These are phyloP conservation scores for Metopolophium dirhodum DNA, from an alignment of 1,140 invertebrate species.

Conservation along the genomic window DNA sequence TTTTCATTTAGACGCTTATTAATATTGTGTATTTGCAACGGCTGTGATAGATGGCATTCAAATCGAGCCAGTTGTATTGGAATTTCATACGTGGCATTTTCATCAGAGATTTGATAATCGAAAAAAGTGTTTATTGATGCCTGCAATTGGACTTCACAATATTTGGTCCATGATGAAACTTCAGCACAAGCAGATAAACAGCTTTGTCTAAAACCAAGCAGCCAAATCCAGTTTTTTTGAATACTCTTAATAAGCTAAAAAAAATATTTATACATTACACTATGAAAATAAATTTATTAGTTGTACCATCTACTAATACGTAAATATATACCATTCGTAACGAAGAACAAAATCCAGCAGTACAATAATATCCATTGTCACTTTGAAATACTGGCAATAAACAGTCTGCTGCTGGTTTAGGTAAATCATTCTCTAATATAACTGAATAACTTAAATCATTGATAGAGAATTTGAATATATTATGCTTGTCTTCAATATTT, in stretches of 20 bases:
- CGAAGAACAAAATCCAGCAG: slow-evolving; percentile 75
- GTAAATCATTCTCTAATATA: slow-evolving; percentile 60
- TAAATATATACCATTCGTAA: slow-evolving; percentile 68
- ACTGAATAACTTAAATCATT: slow-evolving; percentile 39
- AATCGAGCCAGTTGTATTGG: slow-evolving; percentile 75
- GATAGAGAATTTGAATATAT: not conserved
- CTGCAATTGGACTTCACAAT: slow-evolving; percentile 74
- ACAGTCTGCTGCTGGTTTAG: slow-evolving; percentile 64
- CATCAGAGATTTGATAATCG: not conserved
- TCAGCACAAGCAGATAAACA: slow-evolving; percentile 84
- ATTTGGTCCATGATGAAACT: slow-evolving; percentile 88
- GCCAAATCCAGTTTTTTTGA: slow-evolving; percentile 53
- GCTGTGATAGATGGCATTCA: slow-evolving; percentile 85
- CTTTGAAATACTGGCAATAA: slow-evolving; percentile 68
- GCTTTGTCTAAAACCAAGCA: slow-evolving; percentile 77
- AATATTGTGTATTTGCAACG: slow-evolving; percentile 85
- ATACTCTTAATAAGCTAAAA: slow-evolving; percentile 54
- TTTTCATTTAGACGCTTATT: slow-evolving; percentile 69
- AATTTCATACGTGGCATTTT: slow-evolving; percentile 61
- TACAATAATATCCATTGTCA: slow-evolving; percentile 67
- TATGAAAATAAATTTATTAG: not conserved
- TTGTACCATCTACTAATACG: slow-evolving; percentile 59
- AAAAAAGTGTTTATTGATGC: slow-evolving; percentile 57
- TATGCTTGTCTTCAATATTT: not conserved
- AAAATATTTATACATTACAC: slow-evolving; percentile 62